A percentile compares a stretch with the other conserved stretches of the same genome.
Conservation (phyloP, 2,888 invertebrate species). For the Drymonia ruficornis region DNA sequence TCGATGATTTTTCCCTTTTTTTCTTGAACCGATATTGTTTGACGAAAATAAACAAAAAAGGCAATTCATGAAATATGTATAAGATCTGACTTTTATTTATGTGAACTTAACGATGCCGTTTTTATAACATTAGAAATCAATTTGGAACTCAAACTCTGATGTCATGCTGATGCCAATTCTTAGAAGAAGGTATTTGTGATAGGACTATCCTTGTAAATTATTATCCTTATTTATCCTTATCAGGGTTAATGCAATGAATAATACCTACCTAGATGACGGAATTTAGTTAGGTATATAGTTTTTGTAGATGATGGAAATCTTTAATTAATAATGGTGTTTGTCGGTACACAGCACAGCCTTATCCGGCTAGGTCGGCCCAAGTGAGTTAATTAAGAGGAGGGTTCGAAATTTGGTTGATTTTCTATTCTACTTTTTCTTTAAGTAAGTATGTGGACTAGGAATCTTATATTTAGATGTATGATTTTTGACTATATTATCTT, state of each 20-base stretch:
- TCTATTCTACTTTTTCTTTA: too few relatives aligned
- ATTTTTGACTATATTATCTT: too few relatives aligned
- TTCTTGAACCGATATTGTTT: not conserved
- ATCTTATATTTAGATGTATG: too few relatives aligned
- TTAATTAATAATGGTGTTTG: conserved; percentile 22
- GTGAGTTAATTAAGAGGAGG: conserved; percentile 85
- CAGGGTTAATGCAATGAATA: too few relatives aligned
- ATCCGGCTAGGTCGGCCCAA: conserved; percentile 71
- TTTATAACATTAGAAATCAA: not conserved
- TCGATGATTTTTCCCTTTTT: not conserved
- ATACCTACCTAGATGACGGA: not conserved
- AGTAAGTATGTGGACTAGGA: too few relatives aligned
- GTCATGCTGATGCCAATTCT: not conserved
- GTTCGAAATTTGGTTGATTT: too few relatives aligned
- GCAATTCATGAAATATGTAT: not conserved
- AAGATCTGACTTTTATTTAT: not conserved
- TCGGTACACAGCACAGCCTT: conserved; percentile 52
- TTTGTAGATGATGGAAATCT: not conserved
- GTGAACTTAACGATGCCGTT: not conserved
- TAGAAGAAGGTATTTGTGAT: not conserved
- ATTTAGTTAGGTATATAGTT: not conserved
- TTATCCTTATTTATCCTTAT: too few relatives aligned
- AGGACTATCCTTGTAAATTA: too few relatives aligned
- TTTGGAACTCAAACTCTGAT: not conserved
- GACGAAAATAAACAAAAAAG: not conserved